phyloP scores from a whole-genome alignment of 2,113 vertebrate genomes.

The Coregonus clupeaformis region DNA sequence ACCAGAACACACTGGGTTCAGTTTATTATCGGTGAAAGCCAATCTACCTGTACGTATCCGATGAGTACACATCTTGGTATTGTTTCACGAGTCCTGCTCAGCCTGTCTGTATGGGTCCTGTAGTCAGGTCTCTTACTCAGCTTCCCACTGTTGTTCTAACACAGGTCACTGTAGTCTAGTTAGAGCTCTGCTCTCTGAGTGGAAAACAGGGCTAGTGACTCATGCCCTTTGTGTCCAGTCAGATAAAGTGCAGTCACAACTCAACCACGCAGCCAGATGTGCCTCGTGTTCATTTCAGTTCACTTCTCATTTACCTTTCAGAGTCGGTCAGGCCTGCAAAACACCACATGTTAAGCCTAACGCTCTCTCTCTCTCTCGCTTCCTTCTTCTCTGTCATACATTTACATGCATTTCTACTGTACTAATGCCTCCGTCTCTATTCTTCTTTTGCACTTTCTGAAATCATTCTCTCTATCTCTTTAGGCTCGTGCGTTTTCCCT shows the following conservation, averaged over 20 bases:
- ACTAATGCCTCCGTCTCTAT: background rate
- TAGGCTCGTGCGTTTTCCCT: background rate
- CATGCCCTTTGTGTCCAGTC: slow-evolving; percentile 25
- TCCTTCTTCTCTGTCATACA: background rate
- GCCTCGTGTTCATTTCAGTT: slow-evolving; percentile 4
- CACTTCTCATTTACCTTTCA: slow-evolving; percentile 9
- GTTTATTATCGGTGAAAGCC: slow-evolving; percentile 44
- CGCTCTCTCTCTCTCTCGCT: background rate
- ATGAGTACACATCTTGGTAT: slow-evolving; percentile 1
- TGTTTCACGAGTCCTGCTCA: slow-evolving; percentile 36
- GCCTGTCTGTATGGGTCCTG: slow-evolving; percentile 13
- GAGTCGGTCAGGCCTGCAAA: background rate
- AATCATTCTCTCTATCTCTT: background rate
- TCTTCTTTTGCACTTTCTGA: background rate
- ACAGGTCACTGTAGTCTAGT: slow-evolving; percentile 20
- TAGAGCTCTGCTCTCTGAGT: slow-evolving; percentile 5
- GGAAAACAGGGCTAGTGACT: slow-evolving; percentile 27
- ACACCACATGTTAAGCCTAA: background rate
- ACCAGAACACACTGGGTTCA: background rate
- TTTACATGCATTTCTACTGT: background rate
- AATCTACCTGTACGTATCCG: slow-evolving; percentile 14
- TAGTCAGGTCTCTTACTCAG: slow-evolving; percentile 27
- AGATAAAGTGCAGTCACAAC: slow-evolving; percentile 18
- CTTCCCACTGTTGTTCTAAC: slow-evolving; percentile 37
- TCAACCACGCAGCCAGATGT: slow-evolving; percentile 30